A percentile compares a stretch with the other conserved stretches of the same genome.
These are phyloP conservation scores for Andrena dorsata DNA, from an alignment of 2,888 invertebrate genomes.

Conservation along the genomic window DNA sequence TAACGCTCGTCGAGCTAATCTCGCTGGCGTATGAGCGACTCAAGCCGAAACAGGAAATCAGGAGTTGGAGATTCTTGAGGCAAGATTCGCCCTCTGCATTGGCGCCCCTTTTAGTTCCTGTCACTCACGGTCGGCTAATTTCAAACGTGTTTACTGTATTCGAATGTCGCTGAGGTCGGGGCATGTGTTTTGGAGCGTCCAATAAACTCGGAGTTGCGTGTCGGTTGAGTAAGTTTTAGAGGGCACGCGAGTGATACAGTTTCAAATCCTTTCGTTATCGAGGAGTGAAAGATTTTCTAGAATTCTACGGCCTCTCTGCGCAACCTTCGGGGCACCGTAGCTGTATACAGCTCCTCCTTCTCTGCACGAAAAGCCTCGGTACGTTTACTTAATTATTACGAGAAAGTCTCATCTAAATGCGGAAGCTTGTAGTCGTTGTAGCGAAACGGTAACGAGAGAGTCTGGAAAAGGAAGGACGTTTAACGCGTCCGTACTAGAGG, in stretches of 20 bases:
- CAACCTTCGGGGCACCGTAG: too few species aligned
- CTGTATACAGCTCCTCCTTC: too few species aligned
- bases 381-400: conserved; percentile 42
- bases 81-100: neutral
- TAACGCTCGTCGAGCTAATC: neutral
- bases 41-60: neutral
- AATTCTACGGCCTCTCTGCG: too few species aligned
- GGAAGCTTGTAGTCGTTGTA: conserved; percentile 48
- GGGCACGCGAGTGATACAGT: too few species aligned
- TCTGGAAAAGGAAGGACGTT: conserved; percentile 24
- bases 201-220: too few species aligned
- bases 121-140: neutral
- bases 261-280: too few species aligned
- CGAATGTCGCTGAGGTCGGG: neutral
- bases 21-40: neutral
- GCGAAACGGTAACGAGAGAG: conserved; percentile 51
- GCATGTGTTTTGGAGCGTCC: too few species aligned
- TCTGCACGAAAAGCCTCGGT: neutral
- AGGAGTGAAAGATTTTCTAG: too few species aligned
- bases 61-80: too few species aligned
- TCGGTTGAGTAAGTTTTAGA: too few species aligned
- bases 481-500: neutral
- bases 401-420: conserved; percentile 50
- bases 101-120: neutral
- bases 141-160: neutral